These are phyloP conservation scores for Calameuta filiformis DNA, from an alignment of 2,888 invertebrate genomes.

Conservation along the genomic window DNA sequence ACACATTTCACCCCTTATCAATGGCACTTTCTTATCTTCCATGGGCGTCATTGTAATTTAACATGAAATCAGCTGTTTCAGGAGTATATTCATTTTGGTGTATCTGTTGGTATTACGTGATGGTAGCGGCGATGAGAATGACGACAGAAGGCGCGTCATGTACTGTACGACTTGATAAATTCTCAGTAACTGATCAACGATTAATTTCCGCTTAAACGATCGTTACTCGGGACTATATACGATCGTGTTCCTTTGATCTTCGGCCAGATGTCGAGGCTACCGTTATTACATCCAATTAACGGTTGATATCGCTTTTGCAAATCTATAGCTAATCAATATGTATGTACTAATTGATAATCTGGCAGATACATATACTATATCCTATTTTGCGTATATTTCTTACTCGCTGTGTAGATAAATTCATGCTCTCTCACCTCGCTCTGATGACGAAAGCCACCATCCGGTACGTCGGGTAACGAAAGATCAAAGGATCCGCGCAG, in stretches of 20 bases:
- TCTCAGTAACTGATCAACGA: slow-evolving; percentile 1
- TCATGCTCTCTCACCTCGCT: not conserved
- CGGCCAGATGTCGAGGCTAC: not conserved
- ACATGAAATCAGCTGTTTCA: slow-evolving; percentile 34
- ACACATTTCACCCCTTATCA: slow-evolving; percentile 42
- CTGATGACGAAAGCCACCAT: not conserved
- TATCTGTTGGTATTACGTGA: not conserved
- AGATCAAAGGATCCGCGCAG: slow-evolving; percentile 23
- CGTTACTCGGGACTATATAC: not conserved
- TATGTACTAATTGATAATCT: not conserved
- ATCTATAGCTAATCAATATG: not conserved
- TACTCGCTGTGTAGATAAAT: not conserved
- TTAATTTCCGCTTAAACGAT: not conserved
- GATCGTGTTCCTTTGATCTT: not conserved
- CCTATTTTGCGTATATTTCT: not conserved
- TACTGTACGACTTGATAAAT: slow-evolving; percentile 25
- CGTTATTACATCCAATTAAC: not conserved
- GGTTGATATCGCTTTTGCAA: not conserved
- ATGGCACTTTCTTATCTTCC: slow-evolving; percentile 13
- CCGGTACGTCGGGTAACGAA: not conserved
- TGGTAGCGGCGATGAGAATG: slow-evolving; percentile 9
- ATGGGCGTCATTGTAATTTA: slow-evolving; percentile 44
- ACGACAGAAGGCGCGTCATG: slow-evolving; percentile 27
- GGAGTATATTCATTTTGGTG: not conserved
- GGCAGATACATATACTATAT: not conserved